These are phyloP conservation scores for Choristoneura rosaceana DNA, from an alignment of 2,888 invertebrate species.

Conservation along the genomic window DNA sequence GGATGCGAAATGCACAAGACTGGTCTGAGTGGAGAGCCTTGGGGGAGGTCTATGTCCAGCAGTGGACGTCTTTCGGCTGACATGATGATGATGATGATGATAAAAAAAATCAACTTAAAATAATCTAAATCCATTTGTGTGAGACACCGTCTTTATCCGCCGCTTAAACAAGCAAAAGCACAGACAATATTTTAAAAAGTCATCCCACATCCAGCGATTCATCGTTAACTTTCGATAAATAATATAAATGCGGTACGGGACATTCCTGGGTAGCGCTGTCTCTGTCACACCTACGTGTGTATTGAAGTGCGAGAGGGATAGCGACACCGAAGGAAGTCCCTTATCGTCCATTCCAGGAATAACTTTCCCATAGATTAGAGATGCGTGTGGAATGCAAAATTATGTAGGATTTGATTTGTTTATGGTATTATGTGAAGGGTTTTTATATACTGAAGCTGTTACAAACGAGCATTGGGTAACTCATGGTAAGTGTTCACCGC, in stretches of 20 bases:
- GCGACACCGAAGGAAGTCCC: slow-evolving; percentile 65
- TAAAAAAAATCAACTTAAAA: not conserved
- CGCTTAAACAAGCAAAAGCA: slow-evolving; percentile 41
- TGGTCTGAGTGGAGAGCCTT: too few relatives aligned
- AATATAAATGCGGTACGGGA: slow-evolving; percentile 71
- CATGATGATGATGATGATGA: too few relatives aligned
- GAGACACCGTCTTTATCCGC: slow-evolving; percentile 22
- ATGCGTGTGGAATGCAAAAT: slow-evolving; percentile 71
- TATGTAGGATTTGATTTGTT: slow-evolving; percentile 48
- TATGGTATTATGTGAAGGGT: not conserved
- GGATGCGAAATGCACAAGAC: too few relatives aligned
- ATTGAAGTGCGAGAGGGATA: slow-evolving; percentile 54
- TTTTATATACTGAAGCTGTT: too few relatives aligned
- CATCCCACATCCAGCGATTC: slow-evolving; percentile 42
- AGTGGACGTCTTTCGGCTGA: too few relatives aligned
- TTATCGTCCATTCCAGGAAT: slow-evolving; percentile 82
- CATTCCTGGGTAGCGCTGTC: slow-evolving; percentile 66
- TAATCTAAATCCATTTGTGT: slow-evolving; percentile 14
- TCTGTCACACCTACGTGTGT: slow-evolving; percentile 44
- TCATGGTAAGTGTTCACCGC: too few relatives aligned
- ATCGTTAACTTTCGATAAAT: slow-evolving; percentile 68
- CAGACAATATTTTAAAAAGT: slow-evolving; percentile 42
- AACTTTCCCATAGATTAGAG: slow-evolving; percentile 81
- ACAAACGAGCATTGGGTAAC: too few relatives aligned
- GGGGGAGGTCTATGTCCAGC: too few relatives aligned